Conservation (phyloP, 2,113 vertebrate genomes). For the Synchiropus splendidus region DNA sequence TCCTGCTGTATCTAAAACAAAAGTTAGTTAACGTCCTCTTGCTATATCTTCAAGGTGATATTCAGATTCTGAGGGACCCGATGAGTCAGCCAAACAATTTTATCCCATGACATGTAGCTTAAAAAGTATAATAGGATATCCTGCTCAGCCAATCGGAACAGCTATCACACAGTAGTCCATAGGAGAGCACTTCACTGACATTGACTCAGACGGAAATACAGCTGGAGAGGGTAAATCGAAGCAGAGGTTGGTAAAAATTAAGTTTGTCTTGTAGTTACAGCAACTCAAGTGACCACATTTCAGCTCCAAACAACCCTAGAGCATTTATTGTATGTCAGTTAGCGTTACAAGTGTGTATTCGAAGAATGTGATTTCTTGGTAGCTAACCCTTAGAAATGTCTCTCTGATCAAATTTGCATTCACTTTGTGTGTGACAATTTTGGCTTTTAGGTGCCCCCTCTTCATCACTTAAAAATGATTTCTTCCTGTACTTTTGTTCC, state of each 20-base stretch:
- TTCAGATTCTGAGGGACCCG: constrained; percentile 11
- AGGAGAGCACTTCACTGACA: constrained; percentile 12
- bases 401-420: background rate
- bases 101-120: constrained; percentile 44
- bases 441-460: background rate
- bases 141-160: constrained; percentile 30
- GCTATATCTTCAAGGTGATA: constrained; percentile 18
- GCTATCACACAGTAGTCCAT: constrained; percentile 15
- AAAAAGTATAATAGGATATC: constrained; percentile 46
- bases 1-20: too few relatives aligned
- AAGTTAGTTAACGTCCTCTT: too few relatives aligned
- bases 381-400: background rate
- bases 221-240: constrained; percentile 22
- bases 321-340: too few relatives aligned
- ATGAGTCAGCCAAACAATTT: constrained; percentile 19
- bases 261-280: background rate
- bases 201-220: constrained; percentile 21
- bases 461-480: background rate
- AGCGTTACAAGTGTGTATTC: background rate
- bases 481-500: constrained; percentile 2
- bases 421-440: background rate
- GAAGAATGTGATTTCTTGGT: background rate
- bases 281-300: background rate
- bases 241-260: background rate
- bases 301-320: too few relatives aligned